Conservation (phyloP, 2,888 invertebrate genomes). For the Polyploca ridens region DNA sequence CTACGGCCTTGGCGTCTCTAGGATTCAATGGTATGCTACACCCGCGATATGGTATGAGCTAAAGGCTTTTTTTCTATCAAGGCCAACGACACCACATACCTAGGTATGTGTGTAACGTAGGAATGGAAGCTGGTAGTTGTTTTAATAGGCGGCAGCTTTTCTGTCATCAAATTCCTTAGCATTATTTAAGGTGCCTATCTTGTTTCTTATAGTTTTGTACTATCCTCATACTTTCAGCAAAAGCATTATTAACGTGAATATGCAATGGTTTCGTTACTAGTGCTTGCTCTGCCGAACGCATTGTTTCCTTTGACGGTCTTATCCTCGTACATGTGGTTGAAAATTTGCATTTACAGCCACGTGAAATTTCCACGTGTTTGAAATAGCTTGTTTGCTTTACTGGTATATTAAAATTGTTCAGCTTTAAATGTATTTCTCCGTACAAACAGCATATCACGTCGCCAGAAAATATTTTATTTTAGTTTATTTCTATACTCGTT, state of each 20-base stretch:
- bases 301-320: conserved; percentile 21
- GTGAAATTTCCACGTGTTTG: conserved; percentile 22
- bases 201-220: not conserved
- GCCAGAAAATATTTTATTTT: not conserved
- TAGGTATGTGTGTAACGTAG: conserved; percentile 47
- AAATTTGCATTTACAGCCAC: conserved; percentile 30
- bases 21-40: conserved; percentile 71
- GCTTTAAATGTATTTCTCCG: not conserved
- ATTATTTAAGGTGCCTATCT: too few species aligned
- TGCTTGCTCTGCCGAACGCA: conserved; percentile 21
- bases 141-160: conserved; percentile 37
- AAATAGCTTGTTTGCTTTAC: not conserved
- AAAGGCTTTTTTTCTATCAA: conserved; percentile 63
- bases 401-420: not conserved
- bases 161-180: conserved; percentile 25
- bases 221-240: not conserved
- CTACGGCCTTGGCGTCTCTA: conserved; percentile 71
- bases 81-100: conserved; percentile 51
- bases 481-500: not conserved
- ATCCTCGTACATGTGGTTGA: conserved; percentile 9
- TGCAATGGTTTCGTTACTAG: conserved; percentile 20
- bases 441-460: not conserved
- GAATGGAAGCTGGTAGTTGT: conserved; percentile 30
- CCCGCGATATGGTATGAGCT: conserved; percentile 60
- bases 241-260: conserved; percentile 18